Evolutionary conservation across 2,113 vertebrate genomes (phyloP).

Genomic region (Lutjanus erythropterus): DNA sequence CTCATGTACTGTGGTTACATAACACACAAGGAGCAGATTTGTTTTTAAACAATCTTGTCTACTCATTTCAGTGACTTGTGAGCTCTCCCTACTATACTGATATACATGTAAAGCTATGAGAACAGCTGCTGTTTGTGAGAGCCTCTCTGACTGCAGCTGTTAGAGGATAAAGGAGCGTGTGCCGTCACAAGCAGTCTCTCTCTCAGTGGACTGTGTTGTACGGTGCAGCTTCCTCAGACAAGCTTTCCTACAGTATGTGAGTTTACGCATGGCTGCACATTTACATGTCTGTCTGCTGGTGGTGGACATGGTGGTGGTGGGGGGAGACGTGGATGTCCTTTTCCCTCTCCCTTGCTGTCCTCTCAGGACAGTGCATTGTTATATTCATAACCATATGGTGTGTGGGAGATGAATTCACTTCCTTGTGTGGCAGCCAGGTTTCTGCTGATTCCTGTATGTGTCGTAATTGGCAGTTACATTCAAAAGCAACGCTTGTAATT

Average conservation of each 20-base stretch:
- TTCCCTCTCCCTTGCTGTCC: constrained; percentile 1
- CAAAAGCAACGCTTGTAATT: constrained; percentile 11
- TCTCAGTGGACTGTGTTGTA: not conserved
- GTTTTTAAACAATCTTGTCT: constrained; percentile 33
- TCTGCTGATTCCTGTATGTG: constrained; percentile 39
- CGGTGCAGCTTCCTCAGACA: not conserved
- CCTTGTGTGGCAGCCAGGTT: constrained; percentile 44
- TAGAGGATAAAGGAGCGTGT: not conserved
- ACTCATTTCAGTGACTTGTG: constrained; percentile 17
- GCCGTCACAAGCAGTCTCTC: not conserved
- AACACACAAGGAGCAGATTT: constrained; percentile 57
- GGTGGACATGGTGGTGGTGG: too few species aligned
- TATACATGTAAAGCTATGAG: constrained; percentile 10
- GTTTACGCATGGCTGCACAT: constrained; percentile 16
- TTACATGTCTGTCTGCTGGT: constrained; percentile 6
- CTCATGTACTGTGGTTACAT: constrained; percentile 49
- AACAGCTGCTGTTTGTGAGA: constrained; percentile 24
- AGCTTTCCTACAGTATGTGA: constrained; percentile 6
- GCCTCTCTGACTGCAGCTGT: not conserved
- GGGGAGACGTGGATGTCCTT: not conserved
- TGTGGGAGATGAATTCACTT: constrained; percentile 53
- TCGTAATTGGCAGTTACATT: constrained; percentile 26
- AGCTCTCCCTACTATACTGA: constrained; percentile 36
- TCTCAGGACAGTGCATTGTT: constrained; percentile 31
- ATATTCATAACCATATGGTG: constrained; percentile 53